phyloP scores from a whole-genome alignment of 2,113 vertebrate species.

The Rattus rattus region DNA sequence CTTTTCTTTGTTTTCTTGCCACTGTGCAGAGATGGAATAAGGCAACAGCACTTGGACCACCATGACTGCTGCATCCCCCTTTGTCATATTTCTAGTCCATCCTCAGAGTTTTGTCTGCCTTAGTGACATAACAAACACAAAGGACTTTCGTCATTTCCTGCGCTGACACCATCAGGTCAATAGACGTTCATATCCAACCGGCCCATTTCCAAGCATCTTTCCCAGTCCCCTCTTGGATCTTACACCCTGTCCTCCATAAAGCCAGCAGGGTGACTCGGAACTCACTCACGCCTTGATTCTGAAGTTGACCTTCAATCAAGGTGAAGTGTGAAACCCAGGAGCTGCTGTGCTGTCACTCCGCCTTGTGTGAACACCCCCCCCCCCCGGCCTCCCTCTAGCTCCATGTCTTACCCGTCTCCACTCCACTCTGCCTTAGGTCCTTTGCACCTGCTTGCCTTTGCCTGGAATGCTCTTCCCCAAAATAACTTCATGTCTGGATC shows the following conservation, averaged over 20 bases:
- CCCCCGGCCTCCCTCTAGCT: neutral
- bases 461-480: slow-evolving; percentile 54
- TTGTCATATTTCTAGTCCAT: neutral
- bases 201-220: neutral
- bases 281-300: neutral
- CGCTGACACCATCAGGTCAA: neutral
- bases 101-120: neutral
- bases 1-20: neutral
- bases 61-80: neutral
- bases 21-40: neutral
- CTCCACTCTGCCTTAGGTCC: neutral
- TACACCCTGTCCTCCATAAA: neutral
- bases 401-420: neutral
- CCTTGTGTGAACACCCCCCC: too few species aligned
- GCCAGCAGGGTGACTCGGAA: neutral
- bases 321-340: neutral
- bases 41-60: neutral
- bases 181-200: neutral
- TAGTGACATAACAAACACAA: neutral
- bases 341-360: rapidly evolving
- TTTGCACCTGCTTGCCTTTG: slow-evolving; percentile 53
- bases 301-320: neutral
- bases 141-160: neutral
- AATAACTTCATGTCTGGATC: slow-evolving; percentile 48
- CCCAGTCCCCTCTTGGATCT: neutral